Percentiles rank a stretch among this genome's conserved stretches.
These are phyloP conservation scores for Drosophila melanocephala DNA, from an alignment of 2,888 invertebrate species.

Conservation along the genomic window DNA sequence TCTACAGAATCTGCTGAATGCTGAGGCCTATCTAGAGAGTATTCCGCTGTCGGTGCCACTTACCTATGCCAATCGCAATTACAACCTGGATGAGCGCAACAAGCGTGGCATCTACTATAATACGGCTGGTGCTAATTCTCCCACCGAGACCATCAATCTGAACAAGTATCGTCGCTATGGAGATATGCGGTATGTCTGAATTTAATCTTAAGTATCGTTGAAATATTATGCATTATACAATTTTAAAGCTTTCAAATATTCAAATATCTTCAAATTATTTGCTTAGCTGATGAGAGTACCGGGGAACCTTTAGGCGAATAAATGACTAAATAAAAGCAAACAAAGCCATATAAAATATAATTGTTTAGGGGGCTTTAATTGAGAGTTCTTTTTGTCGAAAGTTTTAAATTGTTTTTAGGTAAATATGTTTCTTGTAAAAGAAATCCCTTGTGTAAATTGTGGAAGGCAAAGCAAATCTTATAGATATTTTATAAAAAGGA, in stretches of 20 bases:
- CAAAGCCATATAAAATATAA: background rate
- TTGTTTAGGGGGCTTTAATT: background rate
- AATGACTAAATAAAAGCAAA: background rate
- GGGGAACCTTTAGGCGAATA: background rate
- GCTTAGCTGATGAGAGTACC: background rate
- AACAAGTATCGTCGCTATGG: constrained; percentile 80
- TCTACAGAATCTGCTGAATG: constrained; percentile 84
- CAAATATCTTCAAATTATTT: background rate
- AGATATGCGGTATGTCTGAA: constrained; percentile 82
- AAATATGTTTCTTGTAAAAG: background rate
- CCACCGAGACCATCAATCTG: constrained; percentile 62
- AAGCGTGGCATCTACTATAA: constrained; percentile 81
- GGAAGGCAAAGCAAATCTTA: background rate
- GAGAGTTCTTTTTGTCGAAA: background rate
- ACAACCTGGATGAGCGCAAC: constrained; percentile 82
- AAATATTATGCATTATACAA: background rate
- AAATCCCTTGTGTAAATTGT: background rate
- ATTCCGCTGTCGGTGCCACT: constrained; percentile 83
- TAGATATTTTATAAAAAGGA: background rate
- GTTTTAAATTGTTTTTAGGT: background rate
- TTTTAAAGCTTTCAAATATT: background rate
- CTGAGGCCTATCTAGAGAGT: constrained; percentile 84
- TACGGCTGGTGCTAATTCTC: constrained; percentile 41
- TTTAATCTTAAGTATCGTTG: background rate
- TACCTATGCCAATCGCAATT: constrained; percentile 82